Percentiles rank a stretch among this genome's conserved stretches.
Evolutionary conservation across 2,888 invertebrate genomes (phyloP).

Genomic region (Chymomyza amoena): DNA sequence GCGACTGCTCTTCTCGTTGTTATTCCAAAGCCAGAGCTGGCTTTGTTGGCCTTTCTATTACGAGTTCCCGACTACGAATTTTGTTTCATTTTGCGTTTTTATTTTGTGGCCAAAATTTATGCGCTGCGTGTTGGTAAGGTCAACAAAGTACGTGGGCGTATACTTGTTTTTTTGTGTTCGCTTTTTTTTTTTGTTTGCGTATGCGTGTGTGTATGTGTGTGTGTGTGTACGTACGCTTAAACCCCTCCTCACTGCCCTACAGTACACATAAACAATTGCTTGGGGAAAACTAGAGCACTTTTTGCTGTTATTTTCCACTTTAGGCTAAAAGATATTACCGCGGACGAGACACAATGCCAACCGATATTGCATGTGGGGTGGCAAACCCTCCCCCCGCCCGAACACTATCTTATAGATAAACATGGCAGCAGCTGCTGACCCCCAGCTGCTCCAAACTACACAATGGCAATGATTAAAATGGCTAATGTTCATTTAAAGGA

Average conservation of each 20-base stretch:
- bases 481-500: constrained; percentile 19
- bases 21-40: not conserved
- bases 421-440: not conserved
- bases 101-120: constrained; percentile 27
- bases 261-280: not conserved
- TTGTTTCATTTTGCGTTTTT: constrained; percentile 15
- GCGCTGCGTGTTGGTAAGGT: constrained; percentile 26
- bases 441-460: too few relatives aligned
- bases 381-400: not conserved
- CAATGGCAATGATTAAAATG: not conserved
- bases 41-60: not conserved
- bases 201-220: not conserved
- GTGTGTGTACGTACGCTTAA: not conserved
- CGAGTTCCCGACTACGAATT: not conserved
- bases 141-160: constrained; percentile 25
- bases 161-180: not conserved
- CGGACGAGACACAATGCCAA: constrained; percentile 21
- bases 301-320: constrained; percentile 21
- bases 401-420: not conserved
- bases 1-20: not conserved
- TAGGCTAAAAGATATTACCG: constrained; percentile 20
- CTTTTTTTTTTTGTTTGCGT: not conserved
- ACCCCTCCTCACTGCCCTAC: not conserved
- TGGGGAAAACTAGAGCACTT: not conserved
- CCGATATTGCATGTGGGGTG: not conserved